Conservation (phyloP, 2,797 vertebrate species). For the Chanos chanos region DNA sequence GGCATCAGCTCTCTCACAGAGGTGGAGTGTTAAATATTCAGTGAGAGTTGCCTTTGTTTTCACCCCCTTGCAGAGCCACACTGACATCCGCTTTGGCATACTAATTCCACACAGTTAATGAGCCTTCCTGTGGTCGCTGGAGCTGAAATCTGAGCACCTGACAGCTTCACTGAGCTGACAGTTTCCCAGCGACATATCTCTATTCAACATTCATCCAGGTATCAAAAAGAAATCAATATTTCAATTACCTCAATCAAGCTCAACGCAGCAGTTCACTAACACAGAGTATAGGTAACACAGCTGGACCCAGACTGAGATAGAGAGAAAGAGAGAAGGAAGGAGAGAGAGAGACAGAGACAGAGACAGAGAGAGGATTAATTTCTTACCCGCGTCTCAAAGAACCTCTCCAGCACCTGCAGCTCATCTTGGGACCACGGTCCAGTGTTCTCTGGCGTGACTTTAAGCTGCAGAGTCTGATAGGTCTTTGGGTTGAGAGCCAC, state of each 20-base stretch:
- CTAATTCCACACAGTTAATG: background rate
- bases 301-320: too few species aligned
- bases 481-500: conserved; percentile 98
- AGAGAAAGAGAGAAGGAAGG: background rate
- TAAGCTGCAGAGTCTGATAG: conserved; percentile 96
- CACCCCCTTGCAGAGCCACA: background rate
- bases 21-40: conserved; percentile 1
- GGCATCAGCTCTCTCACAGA: too few species aligned
- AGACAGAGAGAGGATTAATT: background rate
- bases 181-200: background rate
- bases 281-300: too few species aligned
- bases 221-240: too few species aligned
- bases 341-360: background rate
- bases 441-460: conserved; percentile 96
- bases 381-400: conserved; percentile 95
- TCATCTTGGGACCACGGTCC: conserved; percentile 97
- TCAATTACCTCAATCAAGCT: background rate
- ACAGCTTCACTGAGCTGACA: too few species aligned
- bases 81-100: background rate
- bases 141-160: too few species aligned
- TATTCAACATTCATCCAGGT: background rate
- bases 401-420: conserved; percentile 95
- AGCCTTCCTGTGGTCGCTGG: background rate
- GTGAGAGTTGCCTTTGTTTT: background rate
- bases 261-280: background rate